Evolutionary conservation across 2,888 invertebrate species (phyloP).

Genomic region (Cheilosia urbana): DNA sequence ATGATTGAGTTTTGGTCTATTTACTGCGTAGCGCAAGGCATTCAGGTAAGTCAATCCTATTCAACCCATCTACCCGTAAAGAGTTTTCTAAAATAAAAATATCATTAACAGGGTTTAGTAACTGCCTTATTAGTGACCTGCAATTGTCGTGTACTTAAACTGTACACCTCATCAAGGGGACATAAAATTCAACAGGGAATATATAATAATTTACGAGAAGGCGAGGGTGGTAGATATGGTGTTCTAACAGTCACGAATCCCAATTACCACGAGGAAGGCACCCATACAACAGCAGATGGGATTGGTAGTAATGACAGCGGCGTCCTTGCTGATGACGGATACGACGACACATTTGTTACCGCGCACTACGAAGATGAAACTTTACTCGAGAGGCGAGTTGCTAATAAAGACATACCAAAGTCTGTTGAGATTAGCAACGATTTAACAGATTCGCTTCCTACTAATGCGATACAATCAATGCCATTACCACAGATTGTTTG

Average conservation of each 20-base stretch:
- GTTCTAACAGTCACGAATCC: constrained; percentile 78
- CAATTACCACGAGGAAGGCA: constrained; percentile 76
- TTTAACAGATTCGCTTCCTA: constrained; percentile 76
- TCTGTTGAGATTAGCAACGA: constrained; percentile 68
- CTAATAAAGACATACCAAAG: constrained; percentile 62
- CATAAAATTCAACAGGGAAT: constrained; percentile 77
- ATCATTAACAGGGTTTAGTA: constrained; percentile 85
- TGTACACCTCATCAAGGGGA: constrained; percentile 77
- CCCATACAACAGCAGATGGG: constrained; percentile 22
- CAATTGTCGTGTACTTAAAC: constrained; percentile 84
- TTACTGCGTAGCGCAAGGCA: constrained; percentile 84
- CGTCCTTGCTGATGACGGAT: constrained; percentile 1
- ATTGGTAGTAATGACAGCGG: constrained; percentile 1
- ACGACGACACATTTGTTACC: constrained; percentile 70
- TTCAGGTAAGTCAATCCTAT: constrained; percentile 78
- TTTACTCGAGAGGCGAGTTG: constrained; percentile 74
- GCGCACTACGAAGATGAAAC: constrained; percentile 77
- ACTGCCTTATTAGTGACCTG: constrained; percentile 87
- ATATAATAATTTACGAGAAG: constrained; percentile 77
- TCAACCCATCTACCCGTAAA: background rate
- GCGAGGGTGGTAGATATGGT: constrained; percentile 78
- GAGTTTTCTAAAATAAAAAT: background rate
- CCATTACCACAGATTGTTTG: constrained; percentile 76
- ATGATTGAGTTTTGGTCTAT: constrained; percentile 83
- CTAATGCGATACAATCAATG: constrained; percentile 72